phyloP scores from a whole-genome alignment of 2,888 invertebrate genomes.

The Eilema sororculum region DNA sequence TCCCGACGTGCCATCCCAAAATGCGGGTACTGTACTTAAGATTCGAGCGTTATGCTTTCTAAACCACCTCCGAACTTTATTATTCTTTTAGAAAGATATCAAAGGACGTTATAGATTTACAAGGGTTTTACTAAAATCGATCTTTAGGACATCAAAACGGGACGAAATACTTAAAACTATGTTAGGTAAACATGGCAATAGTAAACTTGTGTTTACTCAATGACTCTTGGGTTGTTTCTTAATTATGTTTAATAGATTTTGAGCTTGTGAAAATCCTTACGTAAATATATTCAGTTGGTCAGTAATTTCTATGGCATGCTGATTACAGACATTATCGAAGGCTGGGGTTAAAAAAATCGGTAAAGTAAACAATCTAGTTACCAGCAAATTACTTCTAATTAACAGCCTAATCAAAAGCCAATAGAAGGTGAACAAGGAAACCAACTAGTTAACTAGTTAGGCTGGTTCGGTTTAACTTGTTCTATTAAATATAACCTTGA shows the following conservation, averaged over 20 bases:
- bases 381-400: no score
- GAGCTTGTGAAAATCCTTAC: slow-evolving; percentile 25
- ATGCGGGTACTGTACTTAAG: not conserved
- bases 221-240: slow-evolving; percentile 47
- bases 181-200: slow-evolving; percentile 49
- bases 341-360: not conserved
- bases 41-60: not conserved
- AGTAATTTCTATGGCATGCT: not conserved
- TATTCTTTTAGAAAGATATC: slow-evolving; percentile 5
- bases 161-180: slow-evolving; percentile 43
- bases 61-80: not conserved
- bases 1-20: no score
- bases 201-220: slow-evolving; percentile 43
- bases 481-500: not conserved
- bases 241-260: slow-evolving; percentile 40
- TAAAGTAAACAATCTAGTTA: no score
- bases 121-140: slow-evolving; percentile 25
- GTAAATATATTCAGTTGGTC: not conserved
- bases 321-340: not conserved
- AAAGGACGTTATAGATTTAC: not conserved
- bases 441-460: not conserved
- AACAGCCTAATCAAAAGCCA: not conserved
- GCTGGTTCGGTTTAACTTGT: not conserved
- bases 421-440: not conserved
- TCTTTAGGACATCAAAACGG: slow-evolving; percentile 25